Evolutionary conservation across 2,888 invertebrate species (phyloP).

Genomic region (Blastobasis adustella): DNA sequence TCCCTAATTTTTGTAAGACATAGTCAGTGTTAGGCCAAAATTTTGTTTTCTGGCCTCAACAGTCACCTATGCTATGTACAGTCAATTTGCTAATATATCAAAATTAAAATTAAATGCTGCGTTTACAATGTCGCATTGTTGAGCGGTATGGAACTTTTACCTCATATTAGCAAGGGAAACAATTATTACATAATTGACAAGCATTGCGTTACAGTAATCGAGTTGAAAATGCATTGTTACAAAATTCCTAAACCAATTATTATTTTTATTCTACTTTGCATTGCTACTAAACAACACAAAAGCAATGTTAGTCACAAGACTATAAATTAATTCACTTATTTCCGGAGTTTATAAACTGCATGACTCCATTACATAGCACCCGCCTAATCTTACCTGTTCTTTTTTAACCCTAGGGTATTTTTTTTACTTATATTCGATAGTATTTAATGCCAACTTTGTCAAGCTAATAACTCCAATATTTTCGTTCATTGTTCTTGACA

Average conservation of each 20-base stretch:
- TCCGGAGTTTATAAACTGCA: conserved; percentile 1
- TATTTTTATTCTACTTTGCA: not conserved
- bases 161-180: not conserved
- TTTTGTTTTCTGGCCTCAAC: conserved; percentile 7
- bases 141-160: conserved; percentile 3
- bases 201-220: not conserved
- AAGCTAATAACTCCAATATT: conserved; percentile 1
- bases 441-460: conserved; percentile 3
- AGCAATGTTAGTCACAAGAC: not conserved
- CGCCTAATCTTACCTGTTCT: conserved; percentile 5
- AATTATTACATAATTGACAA: conserved; percentile 4
- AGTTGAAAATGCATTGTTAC: not conserved
- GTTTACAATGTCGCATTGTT: not conserved
- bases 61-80: conserved; percentile 24
- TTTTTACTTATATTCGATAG: conserved; percentile 2
- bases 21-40: conserved; percentile 19
- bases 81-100: conserved; percentile 9
- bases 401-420: conserved; percentile 3
- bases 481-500: too few relatives aligned
- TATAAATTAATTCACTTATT: conserved; percentile 1
- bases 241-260: not conserved
- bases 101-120: not conserved
- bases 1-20: conserved; percentile 27
- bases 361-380: conserved; percentile 10
- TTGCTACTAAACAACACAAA: not conserved